Conservation (phyloP, 2,113 vertebrate species). For the Condylura cristata region DNA sequence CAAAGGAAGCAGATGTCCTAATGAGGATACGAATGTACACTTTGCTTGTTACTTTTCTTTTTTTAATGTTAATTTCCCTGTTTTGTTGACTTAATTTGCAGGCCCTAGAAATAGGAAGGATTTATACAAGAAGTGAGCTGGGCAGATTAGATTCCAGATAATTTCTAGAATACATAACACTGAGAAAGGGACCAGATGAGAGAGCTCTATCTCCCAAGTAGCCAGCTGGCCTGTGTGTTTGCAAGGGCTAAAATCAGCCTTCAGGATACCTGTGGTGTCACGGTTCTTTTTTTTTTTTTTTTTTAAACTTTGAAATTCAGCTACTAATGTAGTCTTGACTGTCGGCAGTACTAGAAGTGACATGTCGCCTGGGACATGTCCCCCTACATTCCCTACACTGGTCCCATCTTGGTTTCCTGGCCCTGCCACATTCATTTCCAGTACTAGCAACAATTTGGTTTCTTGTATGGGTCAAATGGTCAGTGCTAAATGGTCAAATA, state of each 20-base stretch:
- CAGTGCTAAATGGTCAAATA: neutral
- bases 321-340: neutral
- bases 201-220: neutral
- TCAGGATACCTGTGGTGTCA: neutral
- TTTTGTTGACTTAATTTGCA: conserved; percentile 21
- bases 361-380: neutral
- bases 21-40: neutral
- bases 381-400: neutral
- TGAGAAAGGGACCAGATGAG: neutral
- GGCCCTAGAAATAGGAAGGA: neutral
- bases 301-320: neutral
- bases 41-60: neutral
- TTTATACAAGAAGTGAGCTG: neutral
- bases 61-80: neutral
- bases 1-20: neutral
- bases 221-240: neutral
- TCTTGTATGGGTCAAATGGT: neutral
- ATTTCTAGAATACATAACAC: neutral
- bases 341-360: neutral
- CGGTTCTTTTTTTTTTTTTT: neutral
- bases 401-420: neutral
- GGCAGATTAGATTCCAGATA: neutral
- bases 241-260: neutral
- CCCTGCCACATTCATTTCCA: neutral
- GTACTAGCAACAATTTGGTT: neutral